phyloP scores from a whole-genome alignment of 2,797 vertebrate species.

The Phrynocephalus forsythii region DNA sequence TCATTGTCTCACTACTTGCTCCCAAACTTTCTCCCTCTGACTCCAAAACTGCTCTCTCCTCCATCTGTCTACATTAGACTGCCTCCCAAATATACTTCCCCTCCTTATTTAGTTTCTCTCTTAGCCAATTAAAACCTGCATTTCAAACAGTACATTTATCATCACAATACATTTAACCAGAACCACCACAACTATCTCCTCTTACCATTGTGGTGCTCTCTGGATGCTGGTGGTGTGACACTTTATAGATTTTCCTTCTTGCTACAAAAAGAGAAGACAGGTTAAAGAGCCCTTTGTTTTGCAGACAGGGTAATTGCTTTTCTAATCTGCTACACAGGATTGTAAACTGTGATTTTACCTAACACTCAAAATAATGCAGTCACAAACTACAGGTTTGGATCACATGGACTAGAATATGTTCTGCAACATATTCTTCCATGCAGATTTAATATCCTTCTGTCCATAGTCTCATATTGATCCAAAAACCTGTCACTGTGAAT shows the following conservation, averaged over 20 bases:
- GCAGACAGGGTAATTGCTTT: background rate
- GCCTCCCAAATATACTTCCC: no score
- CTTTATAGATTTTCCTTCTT: background rate
- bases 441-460: background rate
- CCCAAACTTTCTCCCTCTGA: no score
- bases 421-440: background rate
- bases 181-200: background rate
- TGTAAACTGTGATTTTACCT: background rate
- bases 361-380: background rate
- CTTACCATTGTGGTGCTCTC: constrained; percentile 1
- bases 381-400: background rate
- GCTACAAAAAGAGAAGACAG: constrained; percentile 19
- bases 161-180: no score
- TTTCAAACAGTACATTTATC: no score
- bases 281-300: background rate
- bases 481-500: background rate
- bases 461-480: background rate
- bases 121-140: no score
- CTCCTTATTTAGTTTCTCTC: no score
- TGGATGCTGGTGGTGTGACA: background rate
- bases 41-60: no score
- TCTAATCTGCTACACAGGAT: background rate
- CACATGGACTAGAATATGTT: background rate
- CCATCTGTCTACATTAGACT: no score
- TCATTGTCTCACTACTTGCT: no score